These are phyloP conservation scores for Mus spretus DNA, from an alignment of 2,797 vertebrate genomes.

Conservation along the genomic window DNA sequence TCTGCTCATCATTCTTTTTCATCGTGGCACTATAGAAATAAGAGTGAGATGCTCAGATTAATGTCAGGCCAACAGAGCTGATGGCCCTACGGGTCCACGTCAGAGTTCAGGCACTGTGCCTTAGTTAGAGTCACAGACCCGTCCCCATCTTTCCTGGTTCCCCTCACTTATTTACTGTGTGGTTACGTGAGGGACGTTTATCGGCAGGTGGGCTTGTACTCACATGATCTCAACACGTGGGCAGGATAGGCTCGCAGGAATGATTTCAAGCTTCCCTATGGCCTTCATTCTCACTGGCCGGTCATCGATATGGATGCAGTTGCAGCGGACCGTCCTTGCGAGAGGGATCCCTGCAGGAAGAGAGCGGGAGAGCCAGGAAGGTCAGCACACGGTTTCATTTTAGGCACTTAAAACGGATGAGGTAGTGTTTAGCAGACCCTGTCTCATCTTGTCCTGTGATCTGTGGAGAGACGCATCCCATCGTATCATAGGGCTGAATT, in stretches of 20 bases:
- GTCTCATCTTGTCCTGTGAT: neutral
- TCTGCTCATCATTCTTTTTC: constrained; percentile 69
- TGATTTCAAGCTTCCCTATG: constrained; percentile 69
- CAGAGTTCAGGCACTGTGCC: neutral
- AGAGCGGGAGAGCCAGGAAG: neutral
- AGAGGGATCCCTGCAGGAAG: constrained; percentile 38
- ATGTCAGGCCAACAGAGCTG: neutral
- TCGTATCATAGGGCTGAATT: neutral
- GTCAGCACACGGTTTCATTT: neutral
- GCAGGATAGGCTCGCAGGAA: constrained; percentile 71
- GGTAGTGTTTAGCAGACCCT: constrained; percentile 1
- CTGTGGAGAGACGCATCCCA: neutral
- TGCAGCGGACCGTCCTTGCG: constrained; percentile 53
- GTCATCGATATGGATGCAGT: neutral
- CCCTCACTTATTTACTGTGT: neutral
- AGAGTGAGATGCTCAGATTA: constrained; percentile 49
- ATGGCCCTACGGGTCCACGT: neutral
- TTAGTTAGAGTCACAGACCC: constrained; percentile 12
- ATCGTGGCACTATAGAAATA: constrained; percentile 75
- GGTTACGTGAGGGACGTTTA: constrained; percentile 26
- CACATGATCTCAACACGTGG: constrained; percentile 71
- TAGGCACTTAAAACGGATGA: neutral
- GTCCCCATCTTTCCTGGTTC: constrained; percentile 11
- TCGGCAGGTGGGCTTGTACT: constrained; percentile 61
- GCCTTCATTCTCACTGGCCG: neutral